Evolutionary conservation across 2,888 invertebrate genomes (phyloP), one percentile per base, ranked within the genome.

Genomic region (Ichneumon xanthorius): DNA sequence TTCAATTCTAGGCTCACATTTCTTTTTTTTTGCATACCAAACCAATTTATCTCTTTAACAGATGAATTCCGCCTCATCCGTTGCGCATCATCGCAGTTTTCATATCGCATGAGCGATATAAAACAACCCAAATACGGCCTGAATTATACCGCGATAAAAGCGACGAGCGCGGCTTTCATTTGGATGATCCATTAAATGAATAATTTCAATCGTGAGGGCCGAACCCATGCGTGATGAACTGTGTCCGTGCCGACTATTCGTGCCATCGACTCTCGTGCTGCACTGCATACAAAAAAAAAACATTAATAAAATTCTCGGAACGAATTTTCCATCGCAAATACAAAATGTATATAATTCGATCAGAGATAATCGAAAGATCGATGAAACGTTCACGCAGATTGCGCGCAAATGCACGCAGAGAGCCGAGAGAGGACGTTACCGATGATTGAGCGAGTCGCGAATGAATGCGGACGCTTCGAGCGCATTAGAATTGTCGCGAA

Each of bases 371-470:
- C 26, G 26, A 22, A 58, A 58, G 11, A 22, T 58, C 58, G 58
- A 58, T 58, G 58, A 58, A 58, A 58, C 26, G 58, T 58, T 58
- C 26, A 58, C 45, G 45, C 16, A 48, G 45, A 58, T 58, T 58
- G 26, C 58, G 11, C 22, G 58, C 11, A 26, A 14, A 58, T 22
- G 22, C 58, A 26, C 1, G 9, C 5, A 14, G 11, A 14, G 22
- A 58, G 11, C 26, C 3, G 1, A 22, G 58, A 22, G 26, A 4
- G 58, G 26, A 58, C 22, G 26, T 58, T 58, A 22, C 4, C 26
- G 26, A 58, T 58, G 58, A 58, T 58, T 1, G 58, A 58, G 1
- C 58, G 58, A 58, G 58, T 22, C 26, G 9, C 58, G 14, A 58
- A 26, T 58, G 26, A 58, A 22, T 26, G 26, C 3, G 58, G 26